Base-by-base conservation (phyloP, 2,797 vertebrate genomes). In the Myotis findleyi region DNA sequence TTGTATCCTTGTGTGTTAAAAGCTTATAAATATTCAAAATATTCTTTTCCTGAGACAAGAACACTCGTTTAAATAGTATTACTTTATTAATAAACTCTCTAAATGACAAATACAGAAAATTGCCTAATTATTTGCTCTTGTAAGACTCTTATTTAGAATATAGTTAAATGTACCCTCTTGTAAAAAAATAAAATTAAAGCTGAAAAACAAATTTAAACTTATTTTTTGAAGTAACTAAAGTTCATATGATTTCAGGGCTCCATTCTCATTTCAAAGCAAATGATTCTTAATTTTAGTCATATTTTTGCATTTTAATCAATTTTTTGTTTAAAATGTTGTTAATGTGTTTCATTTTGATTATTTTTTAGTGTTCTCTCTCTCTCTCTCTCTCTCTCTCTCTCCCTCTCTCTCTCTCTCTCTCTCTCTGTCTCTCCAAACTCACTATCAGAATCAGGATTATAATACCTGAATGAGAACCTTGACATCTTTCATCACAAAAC, bases 271-370 rank as follows among this genome's bases (percentile, higher is more conserved):
- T 91, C 36, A 87, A 49, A 86, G 27, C 68, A 69, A 8, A 2
- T 87, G 81, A 33, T 93, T 91, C 38, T 84, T 55, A 30, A 0
- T 18, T 68, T 82, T 94, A 79, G 30, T 69, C 27, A 41, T 23
- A 33, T 49, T 89, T 92, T 94, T 94, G 18, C 44, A 68, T 82
- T 95, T 71, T 17, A 64, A 36, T 44, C 2, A 88, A 2, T 95
- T 95, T 86, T 72, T 33, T 94, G 81, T 93, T 81, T 66, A 57
- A 68, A 85, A 76, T 80, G 36, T 75, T 59, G 7, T 71, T 72
- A 77, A 55, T 49, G 11, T 13, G 9, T 53, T 27, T 59, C 1
- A 57, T 73, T 71, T 80, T 87, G 41, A 53, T 77, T n/a, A 57
- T 55, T 25, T 55, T 36, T 79, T 69, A 25, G 13, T 23, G 5